Conservation (phyloP, 1,140 invertebrate genomes). For the Anoplophora glabripennis region DNA sequence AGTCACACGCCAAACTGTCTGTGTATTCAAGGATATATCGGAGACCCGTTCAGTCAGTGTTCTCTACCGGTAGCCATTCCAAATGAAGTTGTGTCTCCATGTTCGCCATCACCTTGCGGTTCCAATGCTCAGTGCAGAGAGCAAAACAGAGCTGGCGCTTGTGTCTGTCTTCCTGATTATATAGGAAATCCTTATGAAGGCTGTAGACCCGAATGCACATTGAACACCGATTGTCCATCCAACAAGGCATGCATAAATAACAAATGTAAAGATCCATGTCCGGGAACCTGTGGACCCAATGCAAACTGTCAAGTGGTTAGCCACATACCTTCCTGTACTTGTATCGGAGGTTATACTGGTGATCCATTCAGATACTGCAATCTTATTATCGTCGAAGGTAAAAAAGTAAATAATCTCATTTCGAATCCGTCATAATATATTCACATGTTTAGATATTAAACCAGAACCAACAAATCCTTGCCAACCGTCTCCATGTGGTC, state of each 20-base stretch:
- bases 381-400: conserved; percentile 39
- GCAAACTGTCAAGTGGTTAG: conserved; percentile 72
- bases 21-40: conserved; percentile 59
- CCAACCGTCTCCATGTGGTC: conserved; percentile 63
- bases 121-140: conserved; percentile 69
- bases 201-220: conserved; percentile 70
- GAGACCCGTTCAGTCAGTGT: conserved; percentile 62
- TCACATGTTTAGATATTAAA: conserved; percentile 56
- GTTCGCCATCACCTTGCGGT: conserved; percentile 70
- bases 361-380: conserved; percentile 62
- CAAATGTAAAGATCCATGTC: conserved; percentile 74
- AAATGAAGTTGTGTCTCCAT: conserved; percentile 53
- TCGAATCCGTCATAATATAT: neutral
- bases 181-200: conserved; percentile 69
- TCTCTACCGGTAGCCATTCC: conserved; percentile 24
- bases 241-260: conserved; percentile 70
- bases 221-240: conserved; percentile 70
- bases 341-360: conserved; percentile 64
- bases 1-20: conserved; percentile 62
- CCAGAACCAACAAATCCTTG: conserved; percentile 58
- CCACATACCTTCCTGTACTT: conserved; percentile 71
- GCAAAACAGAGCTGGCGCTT: conserved; percentile 61
- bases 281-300: conserved; percentile 71
- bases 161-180: conserved; percentile 60
- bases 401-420: conserved; percentile 3